Conservation (phyloP, 1,140 invertebrate genomes). For the Ruditapes philippinarum region DNA sequence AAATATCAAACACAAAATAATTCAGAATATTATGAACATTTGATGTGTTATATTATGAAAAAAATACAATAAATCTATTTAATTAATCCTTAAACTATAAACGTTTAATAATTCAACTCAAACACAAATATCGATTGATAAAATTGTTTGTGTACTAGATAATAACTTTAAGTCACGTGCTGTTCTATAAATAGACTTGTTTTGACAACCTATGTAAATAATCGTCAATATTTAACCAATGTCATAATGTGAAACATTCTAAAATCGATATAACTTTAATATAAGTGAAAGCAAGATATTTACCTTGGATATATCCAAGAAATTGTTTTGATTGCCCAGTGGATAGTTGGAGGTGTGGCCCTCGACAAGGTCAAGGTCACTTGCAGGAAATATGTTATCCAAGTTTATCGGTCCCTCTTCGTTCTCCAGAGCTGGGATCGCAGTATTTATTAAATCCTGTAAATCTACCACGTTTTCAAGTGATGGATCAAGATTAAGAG, state of each 20-base stretch:
- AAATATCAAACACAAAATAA: too few relatives aligned
- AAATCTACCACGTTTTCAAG: conserved; percentile 74
- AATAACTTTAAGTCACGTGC: conserved; percentile 19
- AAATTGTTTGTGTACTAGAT: conserved; percentile 38
- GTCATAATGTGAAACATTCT: too few relatives aligned
- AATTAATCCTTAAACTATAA: too few relatives aligned
- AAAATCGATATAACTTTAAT: too few relatives aligned
- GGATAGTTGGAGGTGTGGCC: conserved; percentile 48
- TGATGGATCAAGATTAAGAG: conserved; percentile 61
- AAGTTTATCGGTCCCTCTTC: conserved; percentile 56
- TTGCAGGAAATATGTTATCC: conserved; percentile 45
- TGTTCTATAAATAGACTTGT: conserved; percentile 41
- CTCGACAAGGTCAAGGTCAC: conserved; percentile 59
- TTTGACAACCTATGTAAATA: conserved; percentile 24
- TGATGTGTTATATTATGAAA: too few relatives aligned
- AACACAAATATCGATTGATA: too few relatives aligned
- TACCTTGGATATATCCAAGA: conserved; percentile 65
- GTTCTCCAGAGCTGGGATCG: conserved; percentile 55
- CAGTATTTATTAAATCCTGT: conserved; percentile 65
- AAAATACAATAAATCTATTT: too few relatives aligned
- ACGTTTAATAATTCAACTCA: too few relatives aligned
- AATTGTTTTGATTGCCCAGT: not conserved
- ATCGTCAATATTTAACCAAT: too few relatives aligned
- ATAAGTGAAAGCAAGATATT: too few relatives aligned
- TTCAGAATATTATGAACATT: too few relatives aligned